A percentile compares a stretch with the other conserved stretches of the same genome.
Evolutionary conservation across 2,113 vertebrate genomes (phyloP).

Genomic region (Dasyurus viverrinus): DNA sequence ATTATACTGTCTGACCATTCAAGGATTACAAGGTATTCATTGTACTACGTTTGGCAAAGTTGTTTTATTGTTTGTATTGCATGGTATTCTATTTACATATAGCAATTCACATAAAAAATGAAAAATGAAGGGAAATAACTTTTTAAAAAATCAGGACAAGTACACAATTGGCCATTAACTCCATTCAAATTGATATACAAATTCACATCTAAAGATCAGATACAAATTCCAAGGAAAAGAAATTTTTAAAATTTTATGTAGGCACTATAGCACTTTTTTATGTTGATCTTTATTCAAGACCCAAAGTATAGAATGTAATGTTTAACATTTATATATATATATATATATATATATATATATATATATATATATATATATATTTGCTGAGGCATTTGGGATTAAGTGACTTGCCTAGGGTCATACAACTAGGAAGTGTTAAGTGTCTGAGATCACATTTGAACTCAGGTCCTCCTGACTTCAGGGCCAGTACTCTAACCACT

Average conservation of each 20-base stretch:
- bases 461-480: too few species aligned
- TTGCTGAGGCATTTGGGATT: too few species aligned
- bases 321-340: not conserved
- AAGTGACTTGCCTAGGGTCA: too few species aligned
- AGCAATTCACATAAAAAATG: not conserved
- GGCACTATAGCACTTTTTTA: not conserved
- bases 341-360: too few species aligned
- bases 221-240: conserved; percentile 26
- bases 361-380: too few species aligned
- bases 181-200: conserved; percentile 13
- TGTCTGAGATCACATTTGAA: too few species aligned
- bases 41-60: not conserved
- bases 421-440: too few species aligned
- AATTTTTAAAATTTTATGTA: conserved; percentile 6
- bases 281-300: conserved; percentile 42
- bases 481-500: too few species aligned
- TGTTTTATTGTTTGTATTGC: not conserved
- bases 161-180: conserved; percentile 14
- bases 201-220: conserved; percentile 22
- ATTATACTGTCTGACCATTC: too few species aligned
- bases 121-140: not conserved
- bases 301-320: conserved; percentile 20
- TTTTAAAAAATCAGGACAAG: not conserved
- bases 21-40: not conserved
- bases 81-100: not conserved